Conservation (phyloP, 2,797 vertebrate species). For the Lepilemur septentrionalis region DNA sequence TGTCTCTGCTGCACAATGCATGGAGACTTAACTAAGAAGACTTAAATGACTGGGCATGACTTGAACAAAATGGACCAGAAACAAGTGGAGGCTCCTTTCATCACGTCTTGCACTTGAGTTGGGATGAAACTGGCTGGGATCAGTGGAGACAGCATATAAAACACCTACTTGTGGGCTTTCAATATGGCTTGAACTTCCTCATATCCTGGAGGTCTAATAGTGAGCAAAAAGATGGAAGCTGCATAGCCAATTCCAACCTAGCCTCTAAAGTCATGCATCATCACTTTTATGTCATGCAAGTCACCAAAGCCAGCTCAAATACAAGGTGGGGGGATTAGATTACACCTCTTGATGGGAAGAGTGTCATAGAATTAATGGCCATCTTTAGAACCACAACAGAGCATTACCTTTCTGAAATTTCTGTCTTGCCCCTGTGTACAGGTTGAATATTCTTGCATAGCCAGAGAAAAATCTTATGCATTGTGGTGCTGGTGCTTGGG, state of each 20-base stretch:
- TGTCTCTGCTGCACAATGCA: background rate
- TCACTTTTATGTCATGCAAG: background rate
- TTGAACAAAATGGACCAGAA: background rate
- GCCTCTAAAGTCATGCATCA: background rate
- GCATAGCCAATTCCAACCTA: background rate
- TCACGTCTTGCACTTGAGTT: background rate
- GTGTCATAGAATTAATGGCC: background rate
- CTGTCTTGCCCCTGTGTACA: background rate
- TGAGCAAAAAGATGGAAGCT: background rate
- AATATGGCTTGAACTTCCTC: background rate
- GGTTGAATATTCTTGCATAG: background rate
- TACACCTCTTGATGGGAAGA: too few relatives aligned
- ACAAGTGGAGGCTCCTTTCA: background rate
- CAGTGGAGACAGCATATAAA: background rate
- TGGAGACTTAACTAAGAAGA: background rate
- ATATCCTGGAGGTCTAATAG: background rate
- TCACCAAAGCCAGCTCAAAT: background rate
- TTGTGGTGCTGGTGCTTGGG: background rate
- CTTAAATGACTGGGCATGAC: background rate
- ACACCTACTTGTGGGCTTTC: background rate
- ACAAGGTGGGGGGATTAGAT: too few relatives aligned
- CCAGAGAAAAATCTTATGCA: background rate
- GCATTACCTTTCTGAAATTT: background rate
- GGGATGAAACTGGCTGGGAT: background rate
- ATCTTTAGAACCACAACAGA: background rate